Base-by-base conservation (phyloP, 1,140 invertebrate species). In the Lordiphosa collinella region DNA sequence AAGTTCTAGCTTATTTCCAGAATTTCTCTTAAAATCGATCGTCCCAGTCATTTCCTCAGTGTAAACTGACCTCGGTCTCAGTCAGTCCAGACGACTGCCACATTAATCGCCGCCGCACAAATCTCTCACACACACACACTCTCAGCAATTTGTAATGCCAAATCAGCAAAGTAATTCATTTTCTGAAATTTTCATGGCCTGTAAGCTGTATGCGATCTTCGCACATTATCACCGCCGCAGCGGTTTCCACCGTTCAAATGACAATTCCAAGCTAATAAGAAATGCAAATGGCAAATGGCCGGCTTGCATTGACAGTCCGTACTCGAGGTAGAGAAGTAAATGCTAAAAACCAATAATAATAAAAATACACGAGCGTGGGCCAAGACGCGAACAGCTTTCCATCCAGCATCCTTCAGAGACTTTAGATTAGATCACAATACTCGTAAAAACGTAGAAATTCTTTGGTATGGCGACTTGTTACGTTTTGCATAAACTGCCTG, bases 311-410 rank as follows among this genome's bases (percentile, higher is more conserved):
- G 22, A 9, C 11, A 4, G 18, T 5, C 8, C n/a, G 40, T 25
- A n/a, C n/a, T 18, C 22, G 36, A 1, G 36, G 36, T 11, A 10
- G 16, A 31, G 11, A 50, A 63, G 60, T 78, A 65, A 76, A 80
- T 76, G 76, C 76, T 68, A 71, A 50, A 47, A 82, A 60, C 71
- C 76, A 84, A 82, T 82, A 82, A 84, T 82, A 82, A 82, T 84
- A 82, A 82, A 80, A 84, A 56, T 66, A 82, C 76, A 82, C 52
- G 66, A 72, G 76, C 78, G 76, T 80, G 76, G 78, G 76, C 76
- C 51, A 41, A 12, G 8, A 35, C 32, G 12, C 11, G 22, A 16
- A 41, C 14, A 16, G 29, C 22, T 35, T 38, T 52, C 72, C 71
- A 69, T 41, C 25, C 48, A 25, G 34, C 41, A 37, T 58, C 67